These are phyloP conservation scores for Monoplex corrugatus DNA, from an alignment of 2,888 invertebrate genomes.

Conservation along the genomic window DNA sequence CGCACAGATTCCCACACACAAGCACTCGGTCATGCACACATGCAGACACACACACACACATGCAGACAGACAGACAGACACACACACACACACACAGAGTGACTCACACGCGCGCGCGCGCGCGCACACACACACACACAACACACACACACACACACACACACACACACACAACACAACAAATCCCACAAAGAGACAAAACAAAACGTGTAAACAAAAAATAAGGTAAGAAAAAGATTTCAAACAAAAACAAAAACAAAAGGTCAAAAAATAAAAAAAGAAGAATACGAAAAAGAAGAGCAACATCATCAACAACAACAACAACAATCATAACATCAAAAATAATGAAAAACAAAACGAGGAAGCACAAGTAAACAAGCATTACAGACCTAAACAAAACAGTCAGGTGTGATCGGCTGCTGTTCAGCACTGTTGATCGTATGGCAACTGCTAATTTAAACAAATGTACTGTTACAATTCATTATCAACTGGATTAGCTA, in stretches of 20 bases:
- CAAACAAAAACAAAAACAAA: not conserved
- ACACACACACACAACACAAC: not conserved
- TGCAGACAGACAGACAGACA: not conserved
- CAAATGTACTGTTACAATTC: too few relatives aligned
- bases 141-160: not conserved
- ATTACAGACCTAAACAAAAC: too few relatives aligned
- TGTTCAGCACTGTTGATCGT: too few relatives aligned
- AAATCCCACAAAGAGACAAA: not conserved
- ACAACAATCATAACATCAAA: too few relatives aligned
- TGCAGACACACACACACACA: conserved; percentile 21
- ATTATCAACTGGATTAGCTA: too few relatives aligned
- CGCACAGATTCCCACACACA: not conserved
- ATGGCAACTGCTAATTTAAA: too few relatives aligned
- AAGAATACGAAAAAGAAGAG: too few relatives aligned
- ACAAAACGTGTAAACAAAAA: not conserved
- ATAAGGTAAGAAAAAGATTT: not conserved
- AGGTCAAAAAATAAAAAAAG: too few relatives aligned
- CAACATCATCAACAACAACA: too few relatives aligned
- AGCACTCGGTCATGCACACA: conserved; percentile 5
- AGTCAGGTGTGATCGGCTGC: too few relatives aligned
- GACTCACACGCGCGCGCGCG: not conserved
- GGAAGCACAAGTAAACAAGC: too few relatives aligned
- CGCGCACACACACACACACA: not conserved
- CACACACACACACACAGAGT: not conserved
- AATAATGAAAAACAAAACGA: too few relatives aligned